These are phyloP conservation scores for Autographa pulchrina DNA, from an alignment of 2,888 invertebrate species.

Conservation along the genomic window DNA sequence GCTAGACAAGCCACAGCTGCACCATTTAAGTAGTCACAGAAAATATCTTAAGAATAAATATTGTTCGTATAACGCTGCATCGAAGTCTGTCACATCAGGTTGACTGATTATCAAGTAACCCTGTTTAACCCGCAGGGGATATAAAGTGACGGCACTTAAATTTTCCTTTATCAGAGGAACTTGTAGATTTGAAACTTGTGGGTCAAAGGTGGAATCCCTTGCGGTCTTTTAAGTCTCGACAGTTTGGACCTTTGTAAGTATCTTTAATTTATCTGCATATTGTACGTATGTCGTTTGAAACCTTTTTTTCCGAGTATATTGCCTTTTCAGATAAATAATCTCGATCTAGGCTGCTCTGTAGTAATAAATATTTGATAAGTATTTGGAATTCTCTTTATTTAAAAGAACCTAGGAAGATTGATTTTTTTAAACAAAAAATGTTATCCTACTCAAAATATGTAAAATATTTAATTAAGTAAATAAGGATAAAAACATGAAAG, in stretches of 20 bases:
- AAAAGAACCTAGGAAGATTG: too few species aligned
- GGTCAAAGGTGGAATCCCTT: slow-evolving; percentile 47
- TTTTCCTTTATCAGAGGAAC: slow-evolving; percentile 43
- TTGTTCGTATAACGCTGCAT: not conserved
- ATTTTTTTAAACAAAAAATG: too few species aligned
- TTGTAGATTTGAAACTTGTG: slow-evolving; percentile 47
- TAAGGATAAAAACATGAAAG: too few species aligned
- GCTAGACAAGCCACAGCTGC: not conserved
- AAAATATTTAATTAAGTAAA: too few species aligned
- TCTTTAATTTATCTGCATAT: slow-evolving; percentile 43
- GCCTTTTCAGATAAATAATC: slow-evolving; percentile 28
- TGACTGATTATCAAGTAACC: slow-evolving; percentile 33
- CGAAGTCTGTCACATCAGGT: slow-evolving; percentile 1
- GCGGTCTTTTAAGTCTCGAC: slow-evolving; percentile 48
- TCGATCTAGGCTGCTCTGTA: slow-evolving; percentile 26
- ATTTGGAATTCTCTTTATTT: too few species aligned
- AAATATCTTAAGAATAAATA: slow-evolving; percentile 5
- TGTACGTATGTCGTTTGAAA: slow-evolving; percentile 21
- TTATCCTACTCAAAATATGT: too few species aligned
- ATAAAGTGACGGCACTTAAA: slow-evolving; percentile 25
- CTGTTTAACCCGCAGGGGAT: slow-evolving; percentile 22
- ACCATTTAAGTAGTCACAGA: not conserved
- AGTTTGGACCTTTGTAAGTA: slow-evolving; percentile 32
- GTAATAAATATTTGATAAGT: not conserved
- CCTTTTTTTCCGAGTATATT: slow-evolving; percentile 43